Conservation (phyloP, 2,888 invertebrate species). For the Crepidodera aurea region DNA sequence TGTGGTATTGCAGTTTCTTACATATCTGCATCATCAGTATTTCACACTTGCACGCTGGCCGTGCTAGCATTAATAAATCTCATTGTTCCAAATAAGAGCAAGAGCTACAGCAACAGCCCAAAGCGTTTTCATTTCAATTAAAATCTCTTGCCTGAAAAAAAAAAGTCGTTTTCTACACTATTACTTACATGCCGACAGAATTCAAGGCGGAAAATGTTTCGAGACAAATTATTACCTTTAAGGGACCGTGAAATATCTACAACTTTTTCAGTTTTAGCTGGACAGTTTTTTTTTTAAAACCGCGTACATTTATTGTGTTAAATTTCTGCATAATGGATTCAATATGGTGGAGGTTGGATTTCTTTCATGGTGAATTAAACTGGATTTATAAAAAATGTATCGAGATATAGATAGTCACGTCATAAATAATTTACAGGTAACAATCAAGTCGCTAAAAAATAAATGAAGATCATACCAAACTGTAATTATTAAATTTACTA, state of each 20-base stretch:
- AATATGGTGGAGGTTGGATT: not conserved
- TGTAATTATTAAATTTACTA: too few species aligned
- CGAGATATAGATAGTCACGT: too few species aligned
- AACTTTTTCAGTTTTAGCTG: not conserved
- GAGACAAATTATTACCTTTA: constrained; percentile 30
- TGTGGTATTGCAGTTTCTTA: not conserved
- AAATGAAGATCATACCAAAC: too few species aligned
- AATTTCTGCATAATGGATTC: not conserved
- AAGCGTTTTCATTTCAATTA: constrained; percentile 28
- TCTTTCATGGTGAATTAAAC: not conserved
- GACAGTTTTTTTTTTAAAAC: not conserved
- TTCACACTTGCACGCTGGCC: constrained; percentile 9
- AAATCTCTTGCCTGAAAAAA: constrained; percentile 30
- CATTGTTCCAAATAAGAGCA: constrained; percentile 30
- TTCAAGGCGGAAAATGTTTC: constrained; percentile 22
- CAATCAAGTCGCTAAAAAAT: too few species aligned
- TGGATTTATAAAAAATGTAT: too few species aligned
- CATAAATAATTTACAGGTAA: too few species aligned
- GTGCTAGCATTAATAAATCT: constrained; percentile 32
- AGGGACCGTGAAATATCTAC: constrained; percentile 17
- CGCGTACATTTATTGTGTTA: not conserved
- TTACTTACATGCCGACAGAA: constrained; percentile 35
- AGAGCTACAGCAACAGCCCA: constrained; percentile 4
- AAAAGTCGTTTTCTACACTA: constrained; percentile 27
- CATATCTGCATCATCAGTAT: constrained; percentile 3